phyloP scores from a whole-genome alignment of 2,888 invertebrate species.

The Phortica magna region DNA sequence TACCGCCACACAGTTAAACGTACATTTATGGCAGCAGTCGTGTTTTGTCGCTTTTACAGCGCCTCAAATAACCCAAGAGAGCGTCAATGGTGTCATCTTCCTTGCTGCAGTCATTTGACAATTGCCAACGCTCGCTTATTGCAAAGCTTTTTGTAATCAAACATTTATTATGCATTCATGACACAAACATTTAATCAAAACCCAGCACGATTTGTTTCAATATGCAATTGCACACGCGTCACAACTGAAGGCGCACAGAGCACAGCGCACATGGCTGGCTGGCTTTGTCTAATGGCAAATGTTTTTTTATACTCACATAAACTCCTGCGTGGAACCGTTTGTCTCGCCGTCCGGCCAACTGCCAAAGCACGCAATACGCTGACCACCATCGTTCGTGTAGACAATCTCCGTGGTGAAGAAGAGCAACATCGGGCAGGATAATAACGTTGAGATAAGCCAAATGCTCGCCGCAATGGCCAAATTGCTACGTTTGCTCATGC shows the following conservation, averaged over 20 bases:
- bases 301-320: conserved; percentile 82
- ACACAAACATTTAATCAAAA: conserved; percentile 21
- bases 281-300: not conserved
- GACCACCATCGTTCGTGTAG: conserved; percentile 48
- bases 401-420: conserved; percentile 87
- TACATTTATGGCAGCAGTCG: conserved; percentile 6
- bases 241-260: not conserved
- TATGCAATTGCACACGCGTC: not conserved
- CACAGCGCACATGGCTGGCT: too few relatives aligned
- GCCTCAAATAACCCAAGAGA: not conserved
- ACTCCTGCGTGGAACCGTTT: conserved; percentile 84
- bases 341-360: conserved; percentile 92
- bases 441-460: conserved; percentile 87
- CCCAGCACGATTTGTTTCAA: not conserved
- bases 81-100: too few relatives aligned
- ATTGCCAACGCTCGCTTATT: conserved; percentile 9
- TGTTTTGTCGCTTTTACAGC: not conserved
- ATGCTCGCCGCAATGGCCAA: conserved; percentile 90
- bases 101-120: not conserved
- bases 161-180: conserved; percentile 33
- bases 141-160: conserved; percentile 24
- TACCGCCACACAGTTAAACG: not conserved
- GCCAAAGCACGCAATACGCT: conserved; percentile 87
- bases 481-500: conserved; percentile 91
- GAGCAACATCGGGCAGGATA: conserved; percentile 91